A percentile compares a stretch with the other conserved stretches of the same genome.
Conservation (phyloP, 2,888 invertebrate species). For the Tenthredo amoena region DNA sequence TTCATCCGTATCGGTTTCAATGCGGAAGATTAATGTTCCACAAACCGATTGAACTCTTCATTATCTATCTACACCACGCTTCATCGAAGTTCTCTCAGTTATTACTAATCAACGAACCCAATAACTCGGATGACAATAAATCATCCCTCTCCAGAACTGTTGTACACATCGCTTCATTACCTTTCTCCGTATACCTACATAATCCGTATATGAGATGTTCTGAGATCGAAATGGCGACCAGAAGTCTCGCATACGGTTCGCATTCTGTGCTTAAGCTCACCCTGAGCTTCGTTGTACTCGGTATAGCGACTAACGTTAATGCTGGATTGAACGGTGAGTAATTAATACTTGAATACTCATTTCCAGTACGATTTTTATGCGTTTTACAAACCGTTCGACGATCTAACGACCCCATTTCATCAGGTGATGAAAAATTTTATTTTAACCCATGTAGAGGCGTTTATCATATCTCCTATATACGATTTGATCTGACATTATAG, state of each 20-base stretch:
- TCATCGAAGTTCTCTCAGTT: neutral
- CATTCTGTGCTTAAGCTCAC: constrained; percentile 52
- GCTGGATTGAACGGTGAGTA: neutral
- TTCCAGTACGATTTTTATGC: neutral
- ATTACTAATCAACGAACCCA: neutral
- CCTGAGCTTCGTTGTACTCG: neutral
- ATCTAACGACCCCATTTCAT: neutral
- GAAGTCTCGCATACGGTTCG: constrained; percentile 51
- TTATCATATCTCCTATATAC: neutral
- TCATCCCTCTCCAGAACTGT: constrained; percentile 55
- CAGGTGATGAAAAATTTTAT: neutral
- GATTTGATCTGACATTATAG: neutral
- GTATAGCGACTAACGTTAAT: neutral
- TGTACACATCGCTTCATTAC: constrained; percentile 4
- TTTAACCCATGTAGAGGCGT: neutral
- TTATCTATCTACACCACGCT: neutral
- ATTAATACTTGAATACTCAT: neutral
- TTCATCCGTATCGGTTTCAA: neutral
- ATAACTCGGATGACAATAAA: constrained; percentile 58
- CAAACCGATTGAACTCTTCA: neutral
- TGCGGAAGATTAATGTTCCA: neutral
- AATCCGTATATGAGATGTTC: constrained; percentile 62
- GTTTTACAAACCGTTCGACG: neutral
- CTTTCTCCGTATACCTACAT: constrained; percentile 60
- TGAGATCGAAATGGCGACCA: constrained; percentile 64